phyloP scores from a whole-genome alignment of 2,888 invertebrate genomes.

The Nymphalis c-album region DNA sequence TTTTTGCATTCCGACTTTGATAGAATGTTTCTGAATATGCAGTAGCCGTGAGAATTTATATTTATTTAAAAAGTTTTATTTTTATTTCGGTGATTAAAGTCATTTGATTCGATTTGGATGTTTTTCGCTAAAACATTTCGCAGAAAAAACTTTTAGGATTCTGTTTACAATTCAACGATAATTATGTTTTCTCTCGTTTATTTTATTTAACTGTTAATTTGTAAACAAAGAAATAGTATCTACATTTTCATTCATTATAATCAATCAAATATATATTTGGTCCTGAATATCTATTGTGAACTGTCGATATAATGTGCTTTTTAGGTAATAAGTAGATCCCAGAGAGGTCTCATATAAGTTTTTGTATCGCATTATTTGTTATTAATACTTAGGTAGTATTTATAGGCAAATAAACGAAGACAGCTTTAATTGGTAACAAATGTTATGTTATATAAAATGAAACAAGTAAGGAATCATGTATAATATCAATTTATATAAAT shows the following conservation, averaged over 20 bases:
- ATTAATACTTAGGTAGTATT: too few relatives aligned
- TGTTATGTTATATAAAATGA: too few relatives aligned
- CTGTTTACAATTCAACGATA: background rate
- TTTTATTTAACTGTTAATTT: background rate
- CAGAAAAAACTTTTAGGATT: constrained; percentile 4
- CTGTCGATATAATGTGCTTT: too few relatives aligned
- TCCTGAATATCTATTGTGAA: too few relatives aligned
- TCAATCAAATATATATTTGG: too few relatives aligned
- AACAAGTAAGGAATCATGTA: too few relatives aligned
- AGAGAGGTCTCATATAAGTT: too few relatives aligned
- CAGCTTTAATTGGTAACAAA: too few relatives aligned
- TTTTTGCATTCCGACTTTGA: constrained; percentile 39
- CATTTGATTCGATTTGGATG: constrained; percentile 14
- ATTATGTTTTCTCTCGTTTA: background rate
- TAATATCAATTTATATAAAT: too few relatives aligned
- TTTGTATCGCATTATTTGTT: too few relatives aligned
- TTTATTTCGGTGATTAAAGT: constrained; percentile 21
- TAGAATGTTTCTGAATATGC: constrained; percentile 34
- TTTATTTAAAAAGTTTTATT: constrained; percentile 30
- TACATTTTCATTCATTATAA: background rate
- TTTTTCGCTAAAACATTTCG: constrained; percentile 13
- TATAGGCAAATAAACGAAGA: too few relatives aligned
- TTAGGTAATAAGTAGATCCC: too few relatives aligned
- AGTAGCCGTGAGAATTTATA: constrained; percentile 39
- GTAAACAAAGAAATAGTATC: background rate